Base-by-base conservation (phyloP, 2,888 invertebrate species). In the Caenorhabditis doughertyi region DNA sequence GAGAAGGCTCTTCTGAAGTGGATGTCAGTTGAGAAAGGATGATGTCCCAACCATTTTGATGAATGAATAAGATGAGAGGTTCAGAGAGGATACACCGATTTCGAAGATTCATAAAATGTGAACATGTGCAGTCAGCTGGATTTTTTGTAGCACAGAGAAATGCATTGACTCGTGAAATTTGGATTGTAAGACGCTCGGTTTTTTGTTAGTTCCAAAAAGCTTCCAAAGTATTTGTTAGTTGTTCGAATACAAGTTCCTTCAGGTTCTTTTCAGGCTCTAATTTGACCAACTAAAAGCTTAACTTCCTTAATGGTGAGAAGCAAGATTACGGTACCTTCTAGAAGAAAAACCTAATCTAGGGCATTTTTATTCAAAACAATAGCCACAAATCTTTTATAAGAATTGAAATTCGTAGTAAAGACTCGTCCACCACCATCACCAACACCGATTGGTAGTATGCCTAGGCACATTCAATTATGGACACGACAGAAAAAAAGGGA, bases 391-490 rank as follows among this genome's bases (percentile, higher is more conserved):
- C 32, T 32, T 32, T 32, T 32, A 4, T 32, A 32, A 32, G 32
- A 32, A 32, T 32, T 9, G 32, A 11, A 42, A 42, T 42, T 42
- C 16, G 13, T 42, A 42, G 42, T 42, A 42, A 42, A 42, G 42
- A 35, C 35, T 35, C 35, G 35, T 35, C 9, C 35, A 35, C 5
- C 35, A 9, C 35, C 35, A 35, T 9, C 35, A 35, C 35, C 35
- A 32, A 32, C 62, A 29, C 42, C 27, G 42, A 23, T 32, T 58
- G 39, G 42, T 39, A 39, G 55, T 55, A 55, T 49, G 68, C n/a
- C 25, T 18, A 29, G 25, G 49, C 49, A 58, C 58, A 71, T 71
- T 71, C 71, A 58, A 71, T 71, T 71, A 71, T 71, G 60, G 71
- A 60, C 35, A 60, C 47, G 42, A 53, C 68, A 18, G 25, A 5